phyloP scores from a whole-genome alignment of 1,140 invertebrate species.

The Matsumurasca onukii region DNA sequence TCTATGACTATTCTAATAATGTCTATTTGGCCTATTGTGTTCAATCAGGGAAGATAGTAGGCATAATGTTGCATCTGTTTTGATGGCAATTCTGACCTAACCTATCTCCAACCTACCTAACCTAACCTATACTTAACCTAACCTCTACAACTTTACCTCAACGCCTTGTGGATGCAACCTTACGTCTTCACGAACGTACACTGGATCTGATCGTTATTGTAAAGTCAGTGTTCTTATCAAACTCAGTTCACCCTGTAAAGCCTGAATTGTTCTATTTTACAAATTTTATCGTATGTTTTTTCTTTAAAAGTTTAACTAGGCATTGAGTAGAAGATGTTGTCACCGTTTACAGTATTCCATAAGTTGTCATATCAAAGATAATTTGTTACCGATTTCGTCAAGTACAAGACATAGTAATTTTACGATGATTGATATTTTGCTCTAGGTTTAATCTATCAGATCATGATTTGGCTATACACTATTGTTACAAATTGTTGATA shows the following conservation, averaged over 20 bases:
- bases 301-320: slow-evolving; percentile 8
- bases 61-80: no score
- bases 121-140: not conserved
- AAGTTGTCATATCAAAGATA: not conserved
- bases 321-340: not conserved
- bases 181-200: not conserved
- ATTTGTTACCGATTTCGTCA: not conserved
- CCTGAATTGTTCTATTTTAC: slow-evolving; percentile 5
- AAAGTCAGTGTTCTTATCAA: slow-evolving; percentile 7
- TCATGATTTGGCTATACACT: not conserved
- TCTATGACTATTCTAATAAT: slow-evolving; percentile 23
- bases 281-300: slow-evolving; percentile 11
- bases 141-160: not conserved
- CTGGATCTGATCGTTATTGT: not conserved
- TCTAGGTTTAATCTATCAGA: not conserved
- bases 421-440: not conserved
- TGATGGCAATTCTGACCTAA: no score
- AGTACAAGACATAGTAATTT: not conserved
- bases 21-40: slow-evolving; percentile 19
- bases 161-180: not conserved
- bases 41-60: not conserved
- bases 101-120: not conserved
- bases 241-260: slow-evolving; percentile 14
- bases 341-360: not conserved
- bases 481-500: slow-evolving; percentile 23